Percentiles rank a stretch among this genome's conserved stretches.
Evolutionary conservation across 2,888 invertebrate genomes (phyloP).

Genomic region (Agrenia bidenticulata): DNA sequence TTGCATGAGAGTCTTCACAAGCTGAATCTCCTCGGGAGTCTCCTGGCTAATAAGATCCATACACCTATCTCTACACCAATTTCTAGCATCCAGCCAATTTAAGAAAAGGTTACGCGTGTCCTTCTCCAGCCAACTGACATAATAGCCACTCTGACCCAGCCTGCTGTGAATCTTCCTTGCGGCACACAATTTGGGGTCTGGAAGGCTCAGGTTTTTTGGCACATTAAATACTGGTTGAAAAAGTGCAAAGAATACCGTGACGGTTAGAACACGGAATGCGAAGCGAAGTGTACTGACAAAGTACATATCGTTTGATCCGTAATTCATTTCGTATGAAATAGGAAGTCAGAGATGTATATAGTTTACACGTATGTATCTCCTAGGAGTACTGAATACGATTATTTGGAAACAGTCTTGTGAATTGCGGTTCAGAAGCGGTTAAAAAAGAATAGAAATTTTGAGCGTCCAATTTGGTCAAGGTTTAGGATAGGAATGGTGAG

Average conservation of each 20-base stretch:
- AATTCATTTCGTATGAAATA: too few relatives aligned
- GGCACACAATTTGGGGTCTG: slow-evolving; percentile 41
- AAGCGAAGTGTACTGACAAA: background rate
- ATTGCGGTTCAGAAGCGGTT: background rate
- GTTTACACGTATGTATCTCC: too few relatives aligned
- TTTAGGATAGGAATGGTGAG: slow-evolving; percentile 18
- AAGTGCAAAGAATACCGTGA: slow-evolving; percentile 23
- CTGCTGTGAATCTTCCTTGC: slow-evolving; percentile 35
- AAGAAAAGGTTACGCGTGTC: slow-evolving; percentile 55
- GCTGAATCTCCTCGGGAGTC: slow-evolving; percentile 86
- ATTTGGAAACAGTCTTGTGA: too few relatives aligned
- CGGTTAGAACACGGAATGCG: slow-evolving; percentile 13
- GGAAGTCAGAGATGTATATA: too few relatives aligned
- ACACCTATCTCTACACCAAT: slow-evolving; percentile 87
- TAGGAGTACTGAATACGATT: too few relatives aligned
- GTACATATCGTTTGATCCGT: too few relatives aligned
- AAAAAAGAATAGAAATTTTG: slow-evolving; percentile 7
- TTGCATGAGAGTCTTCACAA: slow-evolving; percentile 80
- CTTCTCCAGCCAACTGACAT: slow-evolving; percentile 41
- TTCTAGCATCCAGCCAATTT: slow-evolving; percentile 87
- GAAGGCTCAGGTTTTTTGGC: slow-evolving; percentile 34
- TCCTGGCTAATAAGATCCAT: slow-evolving; percentile 90
- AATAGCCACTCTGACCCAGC: slow-evolving; percentile 31
- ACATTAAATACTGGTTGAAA: slow-evolving; percentile 23
- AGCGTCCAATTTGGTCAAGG: slow-evolving; percentile 26